Conservation (phyloP, 1,140 invertebrate species). For the Papilio machaon region DNA sequence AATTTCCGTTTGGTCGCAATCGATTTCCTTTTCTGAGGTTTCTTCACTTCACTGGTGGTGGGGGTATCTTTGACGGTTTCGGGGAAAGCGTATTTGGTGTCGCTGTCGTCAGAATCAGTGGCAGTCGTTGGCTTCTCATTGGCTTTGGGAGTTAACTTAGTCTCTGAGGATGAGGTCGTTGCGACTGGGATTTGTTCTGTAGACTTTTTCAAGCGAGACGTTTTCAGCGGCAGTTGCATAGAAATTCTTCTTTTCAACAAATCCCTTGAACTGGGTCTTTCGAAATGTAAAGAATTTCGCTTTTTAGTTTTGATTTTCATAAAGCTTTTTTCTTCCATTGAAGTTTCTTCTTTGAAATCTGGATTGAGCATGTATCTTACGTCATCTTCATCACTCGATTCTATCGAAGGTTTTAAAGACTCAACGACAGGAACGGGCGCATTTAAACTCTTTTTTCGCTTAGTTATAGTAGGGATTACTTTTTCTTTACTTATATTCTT, state of each 20-base stretch:
- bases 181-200: slow-evolving; percentile 49
- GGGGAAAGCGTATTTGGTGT: slow-evolving; percentile 77
- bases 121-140: slow-evolving; percentile 48
- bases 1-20: slow-evolving; percentile 65
- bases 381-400: slow-evolving; percentile 74
- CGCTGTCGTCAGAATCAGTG: slow-evolving; percentile 74
- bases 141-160: background rate
- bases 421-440: slow-evolving; percentile 42
- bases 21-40: slow-evolving; percentile 54
- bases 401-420: slow-evolving; percentile 44
- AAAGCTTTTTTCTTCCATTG: slow-evolving; percentile 60
- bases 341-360: slow-evolving; percentile 59
- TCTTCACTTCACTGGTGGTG: slow-evolving; percentile 46
- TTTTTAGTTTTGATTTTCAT: slow-evolving; percentile 74
- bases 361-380: slow-evolving; percentile 76
- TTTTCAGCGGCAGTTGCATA: slow-evolving; percentile 70
- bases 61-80: slow-evolving; percentile 45
- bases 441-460: slow-evolving; percentile 56
- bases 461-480: slow-evolving; percentile 53
- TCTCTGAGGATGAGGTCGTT: slow-evolving; percentile 27
- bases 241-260: slow-evolving; percentile 70
- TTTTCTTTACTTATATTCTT: slow-evolving; percentile 63
- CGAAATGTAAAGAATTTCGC: slow-evolving; percentile 70
- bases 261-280: slow-evolving; percentile 71
- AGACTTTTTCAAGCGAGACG: slow-evolving; percentile 63